These are phyloP conservation scores for Bicyclus anynana DNA, from an alignment of 1,140 invertebrate species.

Conservation along the genomic window DNA sequence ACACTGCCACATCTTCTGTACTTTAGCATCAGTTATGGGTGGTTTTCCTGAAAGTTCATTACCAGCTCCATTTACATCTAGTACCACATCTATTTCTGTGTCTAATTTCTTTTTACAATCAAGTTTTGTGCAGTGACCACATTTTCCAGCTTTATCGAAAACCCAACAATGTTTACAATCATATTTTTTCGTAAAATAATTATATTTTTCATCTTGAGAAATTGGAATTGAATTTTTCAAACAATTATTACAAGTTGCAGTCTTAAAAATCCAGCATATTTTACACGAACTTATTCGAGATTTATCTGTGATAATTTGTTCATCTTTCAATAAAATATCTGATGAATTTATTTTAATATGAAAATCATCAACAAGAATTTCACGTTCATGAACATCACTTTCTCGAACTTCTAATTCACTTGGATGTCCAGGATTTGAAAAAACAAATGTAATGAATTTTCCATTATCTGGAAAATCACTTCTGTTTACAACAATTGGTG, in stretches of 20 bases:
- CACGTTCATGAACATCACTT: neutral
- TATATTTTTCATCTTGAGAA: neutral
- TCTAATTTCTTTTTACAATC: too few species aligned
- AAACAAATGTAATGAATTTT: constrained; percentile 6
- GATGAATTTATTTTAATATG: neutral
- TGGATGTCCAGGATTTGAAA: constrained; percentile 4
- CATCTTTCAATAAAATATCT: neutral
- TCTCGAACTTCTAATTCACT: neutral
- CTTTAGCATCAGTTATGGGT: neutral
- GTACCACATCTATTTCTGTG: too few species aligned
- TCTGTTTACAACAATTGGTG: too few species aligned
- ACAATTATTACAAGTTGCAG: constrained; percentile 31
- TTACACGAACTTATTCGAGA: constrained; percentile 29
- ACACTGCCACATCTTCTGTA: constrained; percentile 39
- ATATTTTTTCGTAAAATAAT: neutral
- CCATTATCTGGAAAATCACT: too few species aligned
- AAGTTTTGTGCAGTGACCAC: constrained; percentile 39
- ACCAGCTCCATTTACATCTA: neutral
- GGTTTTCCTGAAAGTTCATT: neutral
- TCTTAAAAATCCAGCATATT: constrained; percentile 50
- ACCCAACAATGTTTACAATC: constrained; percentile 47
- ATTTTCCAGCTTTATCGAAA: constrained; percentile 34
- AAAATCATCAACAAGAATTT: neutral
- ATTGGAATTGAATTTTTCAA: constrained; percentile 1
- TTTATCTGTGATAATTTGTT: neutral